Percentiles rank a stretch among this genome's conserved stretches.
Evolutionary conservation across 2,797 vertebrate species (phyloP).

Genomic region (Odontamblyopus rebecca): DNA sequence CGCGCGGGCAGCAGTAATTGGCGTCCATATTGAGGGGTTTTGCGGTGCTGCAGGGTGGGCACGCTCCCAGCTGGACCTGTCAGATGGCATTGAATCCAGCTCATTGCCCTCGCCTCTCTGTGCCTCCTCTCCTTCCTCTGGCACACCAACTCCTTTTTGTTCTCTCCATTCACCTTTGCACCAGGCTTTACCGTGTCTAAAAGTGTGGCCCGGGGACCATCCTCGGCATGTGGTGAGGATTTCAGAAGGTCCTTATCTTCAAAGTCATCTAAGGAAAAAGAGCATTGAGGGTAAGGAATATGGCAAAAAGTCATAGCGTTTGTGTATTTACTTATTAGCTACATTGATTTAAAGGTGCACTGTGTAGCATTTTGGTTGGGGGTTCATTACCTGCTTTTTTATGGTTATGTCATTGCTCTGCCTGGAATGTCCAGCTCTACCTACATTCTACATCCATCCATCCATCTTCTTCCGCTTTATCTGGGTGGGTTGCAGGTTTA

Average conservation of each 20-base stretch:
- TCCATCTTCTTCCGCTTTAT: too few relatives aligned
- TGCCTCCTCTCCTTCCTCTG: conserved; percentile 51
- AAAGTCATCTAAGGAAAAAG: neutral
- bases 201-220: neutral
- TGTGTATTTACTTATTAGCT: neutral
- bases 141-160: conserved; percentile 54
- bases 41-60: conserved; percentile 79
- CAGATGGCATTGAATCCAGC: conserved; percentile 84
- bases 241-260: neutral
- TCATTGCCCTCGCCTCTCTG: conserved; percentile 74
- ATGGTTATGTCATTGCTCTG: too few relatives aligned
- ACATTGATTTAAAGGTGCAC: too few relatives aligned
- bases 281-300: neutral
- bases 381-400: too few relatives aligned
- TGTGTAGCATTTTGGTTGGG: too few relatives aligned
- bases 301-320: neutral
- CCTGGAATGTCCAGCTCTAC: too few relatives aligned
- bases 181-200: conserved; percentile 7
- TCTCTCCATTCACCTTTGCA: conserved; percentile 29
- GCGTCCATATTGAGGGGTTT: conserved; percentile 84
- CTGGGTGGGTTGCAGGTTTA: too few relatives aligned
- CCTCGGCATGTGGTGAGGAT: neutral
- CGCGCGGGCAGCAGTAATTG: conserved; percentile 84
- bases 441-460: too few relatives aligned
- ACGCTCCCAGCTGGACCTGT: conserved; percentile 84